These are phyloP conservation scores for Esox lucius DNA, from an alignment of 2,797 vertebrate genomes.

Conservation along the genomic window DNA sequence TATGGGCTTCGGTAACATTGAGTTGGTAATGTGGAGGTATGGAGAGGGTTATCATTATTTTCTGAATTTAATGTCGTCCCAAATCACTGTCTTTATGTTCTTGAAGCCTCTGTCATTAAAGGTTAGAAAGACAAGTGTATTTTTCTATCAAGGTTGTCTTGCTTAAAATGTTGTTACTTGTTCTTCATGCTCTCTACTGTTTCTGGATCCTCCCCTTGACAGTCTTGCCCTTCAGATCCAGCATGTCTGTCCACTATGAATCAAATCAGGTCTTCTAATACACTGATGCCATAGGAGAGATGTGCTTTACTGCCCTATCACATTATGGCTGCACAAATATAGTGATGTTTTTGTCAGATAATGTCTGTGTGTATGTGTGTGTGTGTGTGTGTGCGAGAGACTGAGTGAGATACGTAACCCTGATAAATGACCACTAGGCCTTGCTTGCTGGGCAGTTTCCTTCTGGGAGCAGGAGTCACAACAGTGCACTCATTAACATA, in stretches of 20 bases:
- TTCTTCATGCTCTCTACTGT: constrained; percentile 28
- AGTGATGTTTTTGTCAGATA: background rate
- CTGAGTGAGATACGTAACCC: background rate
- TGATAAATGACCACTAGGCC: too few relatives aligned
- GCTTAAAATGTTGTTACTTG: constrained; percentile 28
- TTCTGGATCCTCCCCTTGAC: constrained; percentile 30
- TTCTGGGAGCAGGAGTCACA: constrained; percentile 26
- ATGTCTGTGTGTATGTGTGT: constrained; percentile 8
- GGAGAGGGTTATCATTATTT: constrained; percentile 13
- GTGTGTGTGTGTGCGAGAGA: constrained; percentile 1
- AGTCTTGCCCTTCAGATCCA: constrained; percentile 51
- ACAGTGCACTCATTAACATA: constrained; percentile 49
- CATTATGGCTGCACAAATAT: constrained; percentile 6
- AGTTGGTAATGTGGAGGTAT: too few relatives aligned
- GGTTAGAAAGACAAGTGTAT: constrained; percentile 25
- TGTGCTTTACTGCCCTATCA: constrained; percentile 41
- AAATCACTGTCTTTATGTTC: constrained; percentile 11
- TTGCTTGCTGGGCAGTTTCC: too few relatives aligned
- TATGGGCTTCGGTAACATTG: too few relatives aligned
- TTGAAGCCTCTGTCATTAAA: constrained; percentile 24
- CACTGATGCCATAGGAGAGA: constrained; percentile 38
- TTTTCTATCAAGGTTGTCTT: constrained; percentile 31
- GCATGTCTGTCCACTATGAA: constrained; percentile 36
- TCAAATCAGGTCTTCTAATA: constrained; percentile 54
- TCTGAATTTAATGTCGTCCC: constrained; percentile 23